Base-by-base conservation (phyloP, 2,113 vertebrate genomes). In the Dipodomys ordii region DNA sequence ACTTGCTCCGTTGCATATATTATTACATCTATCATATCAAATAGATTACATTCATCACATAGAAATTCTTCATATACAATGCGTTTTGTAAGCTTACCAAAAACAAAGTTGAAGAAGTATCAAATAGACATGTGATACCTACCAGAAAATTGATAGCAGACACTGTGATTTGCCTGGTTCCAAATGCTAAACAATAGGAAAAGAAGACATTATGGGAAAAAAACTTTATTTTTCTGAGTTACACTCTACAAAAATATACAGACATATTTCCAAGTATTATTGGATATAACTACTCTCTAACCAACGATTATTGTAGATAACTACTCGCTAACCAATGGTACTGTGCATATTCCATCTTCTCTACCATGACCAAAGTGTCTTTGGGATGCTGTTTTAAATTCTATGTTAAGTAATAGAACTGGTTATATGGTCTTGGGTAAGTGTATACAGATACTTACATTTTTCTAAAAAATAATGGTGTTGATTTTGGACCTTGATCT, bases 71-170 rank as follows among this genome's bases (percentile, higher is more conserved):
- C 28, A 81, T 49, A 22, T 35, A 27, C 13, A 32, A 46, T 81
- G 1, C 78, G 7, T 69, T 76, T 84, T 91, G 1, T 28, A 39
- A 67, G 87, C 9, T 91, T 88, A 90, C 72, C 23, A 77, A 46
- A 11, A 71, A 0, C 10, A 60, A 19, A 95, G 49, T 72, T 85
- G 72, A 10, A 87, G 78, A 22, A 76, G 35, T 19, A 83, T 7
- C 0, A 90, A 94, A 49, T 71, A 32, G 78, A 65, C 7, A 1
- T 44, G 88, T 81, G 49, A 64, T 97, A 98, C 98, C 0, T 98
- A 99, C 98, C 98, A 99, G 96, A 96, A 98, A 98, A 93, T 92
- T 97, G 89, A 98, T 95, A 76, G 97, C 96, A 96, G 98, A 98
- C 67, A 98, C 92, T 90, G 65, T 96, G 67, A 98, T 90, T 98